Conservation (phyloP, 2,888 invertebrate species). For the Alloscopus bannaensis region DNA sequence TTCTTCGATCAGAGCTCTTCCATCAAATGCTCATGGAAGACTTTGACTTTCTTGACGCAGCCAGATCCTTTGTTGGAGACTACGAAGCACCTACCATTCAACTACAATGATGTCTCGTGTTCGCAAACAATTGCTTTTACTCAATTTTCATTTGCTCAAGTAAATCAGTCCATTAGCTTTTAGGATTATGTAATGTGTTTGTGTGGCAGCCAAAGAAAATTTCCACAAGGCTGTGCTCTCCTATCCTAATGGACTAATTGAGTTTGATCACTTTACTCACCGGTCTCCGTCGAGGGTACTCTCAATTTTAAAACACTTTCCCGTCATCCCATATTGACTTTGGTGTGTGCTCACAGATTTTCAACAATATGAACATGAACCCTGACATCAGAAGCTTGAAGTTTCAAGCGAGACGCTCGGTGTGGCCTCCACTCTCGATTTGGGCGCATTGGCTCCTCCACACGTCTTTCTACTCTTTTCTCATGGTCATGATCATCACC, state of each 20-base stretch:
- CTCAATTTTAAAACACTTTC: neutral
- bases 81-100: slow-evolving; percentile 66
- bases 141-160: neutral
- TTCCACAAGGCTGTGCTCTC: slow-evolving; percentile 46
- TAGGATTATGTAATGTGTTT: slow-evolving; percentile 4
- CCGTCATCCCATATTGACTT: neutral
- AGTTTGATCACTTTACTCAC: slow-evolving; percentile 65
- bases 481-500: slow-evolving; percentile 69
- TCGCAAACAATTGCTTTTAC: slow-evolving; percentile 10
- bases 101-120: slow-evolving; percentile 63
- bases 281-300: slow-evolving; percentile 44
- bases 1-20: slow-evolving; percentile 60
- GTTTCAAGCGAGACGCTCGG: slow-evolving; percentile 64
- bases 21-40: slow-evolving; percentile 71
- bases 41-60: slow-evolving; percentile 70
- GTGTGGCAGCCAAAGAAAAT: slow-evolving; percentile 20
- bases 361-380: slow-evolving; percentile 44
- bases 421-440: slow-evolving; percentile 68
- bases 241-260: slow-evolving; percentile 66
- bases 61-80: slow-evolving; percentile 64
- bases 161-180: no score
- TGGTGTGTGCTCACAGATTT: slow-evolving; percentile 21
- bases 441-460: slow-evolving; percentile 71
- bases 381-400: slow-evolving; percentile 66
- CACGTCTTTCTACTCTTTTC: slow-evolving; percentile 50